phyloP scores from a whole-genome alignment of 2,113 vertebrate genomes.

The Raja brachyura region DNA sequence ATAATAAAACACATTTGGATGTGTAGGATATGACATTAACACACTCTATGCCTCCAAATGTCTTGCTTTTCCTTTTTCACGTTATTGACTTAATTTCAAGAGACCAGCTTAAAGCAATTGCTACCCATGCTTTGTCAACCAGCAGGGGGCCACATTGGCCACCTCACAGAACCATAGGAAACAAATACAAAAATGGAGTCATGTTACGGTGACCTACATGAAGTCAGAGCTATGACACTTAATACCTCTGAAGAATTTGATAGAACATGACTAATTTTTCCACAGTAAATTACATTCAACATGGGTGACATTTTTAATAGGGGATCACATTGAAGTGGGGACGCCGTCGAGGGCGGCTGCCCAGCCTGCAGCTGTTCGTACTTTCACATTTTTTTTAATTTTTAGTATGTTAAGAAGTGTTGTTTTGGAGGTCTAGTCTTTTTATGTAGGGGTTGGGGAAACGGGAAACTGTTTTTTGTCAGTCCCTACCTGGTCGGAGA shows the following conservation, averaged over 20 bases:
- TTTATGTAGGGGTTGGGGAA: too few relatives aligned
- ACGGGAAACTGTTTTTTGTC: too few relatives aligned
- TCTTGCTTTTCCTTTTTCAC: not conserved
- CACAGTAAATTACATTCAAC: not conserved
- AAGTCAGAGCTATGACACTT: not conserved
- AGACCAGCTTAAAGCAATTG: not conserved
- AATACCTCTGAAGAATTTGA: not conserved
- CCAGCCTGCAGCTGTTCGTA: too few relatives aligned
- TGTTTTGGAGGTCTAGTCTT: too few relatives aligned
- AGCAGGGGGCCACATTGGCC: conserved; percentile 20
- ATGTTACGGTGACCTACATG: not conserved
- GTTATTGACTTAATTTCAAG: not conserved
- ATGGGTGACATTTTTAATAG: not conserved
- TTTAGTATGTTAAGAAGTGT: too few relatives aligned
- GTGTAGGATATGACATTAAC: not conserved
- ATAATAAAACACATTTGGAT: not conserved
- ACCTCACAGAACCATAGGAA: not conserved
- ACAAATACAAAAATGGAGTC: not conserved
- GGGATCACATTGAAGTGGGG: too few relatives aligned
- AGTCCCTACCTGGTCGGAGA: too few relatives aligned
- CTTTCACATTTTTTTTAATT: too few relatives aligned
- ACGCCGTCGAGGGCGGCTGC: too few relatives aligned
- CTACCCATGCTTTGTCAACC: not conserved
- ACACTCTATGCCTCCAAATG: not conserved
- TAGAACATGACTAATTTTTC: not conserved